Evolutionary conservation across 2,888 invertebrate species (phyloP).

Genomic region (Julus scanicus): DNA sequence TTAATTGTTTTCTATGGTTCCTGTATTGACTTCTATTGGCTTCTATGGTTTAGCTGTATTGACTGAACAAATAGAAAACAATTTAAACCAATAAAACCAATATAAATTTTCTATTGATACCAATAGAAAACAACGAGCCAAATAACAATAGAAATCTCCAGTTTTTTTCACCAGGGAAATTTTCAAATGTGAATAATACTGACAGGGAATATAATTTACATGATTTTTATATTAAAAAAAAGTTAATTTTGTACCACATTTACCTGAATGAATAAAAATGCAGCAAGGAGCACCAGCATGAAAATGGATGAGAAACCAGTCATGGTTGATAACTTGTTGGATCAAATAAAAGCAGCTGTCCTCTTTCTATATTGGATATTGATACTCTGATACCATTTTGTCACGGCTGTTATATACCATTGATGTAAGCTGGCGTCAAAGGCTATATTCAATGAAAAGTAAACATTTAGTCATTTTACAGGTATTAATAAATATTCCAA

Average conservation of each 20-base stretch:
- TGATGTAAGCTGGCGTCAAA: neutral
- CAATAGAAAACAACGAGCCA: too few species aligned
- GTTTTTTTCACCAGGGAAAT: too few species aligned
- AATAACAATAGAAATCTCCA: too few species aligned
- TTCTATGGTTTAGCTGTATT: too few species aligned
- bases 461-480: constrained; percentile 12
- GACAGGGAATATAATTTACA: too few species aligned
- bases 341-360: neutral
- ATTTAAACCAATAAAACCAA: too few species aligned
- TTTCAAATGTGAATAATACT: too few species aligned
- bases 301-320: neutral
- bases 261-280: neutral
- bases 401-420: neutral
- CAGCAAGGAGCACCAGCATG: neutral
- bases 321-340: neutral
- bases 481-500: neutral
- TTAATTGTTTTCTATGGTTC: too few species aligned
- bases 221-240: too few species aligned
- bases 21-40: too few species aligned
- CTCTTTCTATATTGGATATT: neutral
- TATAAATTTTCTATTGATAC: too few species aligned
- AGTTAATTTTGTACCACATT: neutral
- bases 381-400: neutral
- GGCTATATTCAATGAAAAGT: neutral
- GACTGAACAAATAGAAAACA: too few species aligned